Evolutionary conservation across 2,113 vertebrate species (phyloP).

Genomic region (Podocnemis expansa): DNA sequence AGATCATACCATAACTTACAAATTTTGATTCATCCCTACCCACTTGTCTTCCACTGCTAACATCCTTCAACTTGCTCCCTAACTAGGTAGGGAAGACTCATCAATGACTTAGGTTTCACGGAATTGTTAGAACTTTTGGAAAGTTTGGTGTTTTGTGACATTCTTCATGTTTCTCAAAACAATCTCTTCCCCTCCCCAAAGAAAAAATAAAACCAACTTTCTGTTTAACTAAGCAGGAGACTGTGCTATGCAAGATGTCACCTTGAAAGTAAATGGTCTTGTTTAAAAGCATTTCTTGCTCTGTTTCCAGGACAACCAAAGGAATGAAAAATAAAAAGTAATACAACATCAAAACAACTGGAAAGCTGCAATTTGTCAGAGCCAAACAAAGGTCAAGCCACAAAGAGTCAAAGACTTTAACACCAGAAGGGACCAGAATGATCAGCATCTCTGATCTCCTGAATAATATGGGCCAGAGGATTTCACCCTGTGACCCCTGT

Average conservation of each 20-base stretch:
- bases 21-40: neutral
- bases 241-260: neutral
- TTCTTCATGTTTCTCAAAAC: neutral
- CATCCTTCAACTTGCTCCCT: neutral
- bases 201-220: neutral
- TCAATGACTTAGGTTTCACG: neutral
- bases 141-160: neutral
- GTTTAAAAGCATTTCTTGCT: conserved; percentile 34
- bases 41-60: neutral
- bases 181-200: neutral
- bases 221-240: neutral
- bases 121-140: neutral
- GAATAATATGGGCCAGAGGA: rapidly evolving
- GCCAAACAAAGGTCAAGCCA: neutral
- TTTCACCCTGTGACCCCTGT: neutral
- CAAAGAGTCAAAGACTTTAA: neutral
- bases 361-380: neutral
- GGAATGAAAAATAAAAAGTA: conserved; percentile 39
- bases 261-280: conserved; percentile 26
- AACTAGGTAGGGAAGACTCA: neutral
- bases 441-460: neutral
- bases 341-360: conserved; percentile 2
- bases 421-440: neutral
- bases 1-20: neutral
- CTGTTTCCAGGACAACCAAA: conserved; percentile 74